Conservation (phyloP, 1,140 invertebrate species). For the Elymnias hypermnestra region DNA sequence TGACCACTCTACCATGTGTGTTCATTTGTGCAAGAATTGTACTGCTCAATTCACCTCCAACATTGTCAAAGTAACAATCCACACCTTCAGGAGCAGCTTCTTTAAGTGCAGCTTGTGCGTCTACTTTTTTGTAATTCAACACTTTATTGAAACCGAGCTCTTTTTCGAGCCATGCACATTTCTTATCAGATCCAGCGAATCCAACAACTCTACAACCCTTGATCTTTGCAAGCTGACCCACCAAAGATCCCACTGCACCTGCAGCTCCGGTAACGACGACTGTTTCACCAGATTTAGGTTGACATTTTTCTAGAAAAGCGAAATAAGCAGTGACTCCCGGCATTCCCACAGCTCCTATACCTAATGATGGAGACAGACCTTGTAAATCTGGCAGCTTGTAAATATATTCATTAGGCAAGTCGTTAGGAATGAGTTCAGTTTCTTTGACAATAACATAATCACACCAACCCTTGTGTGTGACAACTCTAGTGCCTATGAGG, state of each 20-base stretch:
- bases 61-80: conserved; percentile 80
- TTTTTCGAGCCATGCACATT: conserved; percentile 81
- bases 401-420: conserved; percentile 11
- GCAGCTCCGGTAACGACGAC: conserved; percentile 82
- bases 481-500: conserved; percentile 75
- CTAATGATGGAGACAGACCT: conserved; percentile 39
- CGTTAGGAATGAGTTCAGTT: not conserved
- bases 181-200: conserved; percentile 83
- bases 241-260: conserved; percentile 83
- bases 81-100: conserved; percentile 80
- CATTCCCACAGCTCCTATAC: conserved; percentile 50
- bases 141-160: conserved; percentile 83
- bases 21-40: conserved; percentile 79
- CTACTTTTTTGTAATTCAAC: conserved; percentile 83
- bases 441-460: conserved; percentile 60
- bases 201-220: conserved; percentile 84
- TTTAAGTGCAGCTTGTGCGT: conserved; percentile 75
- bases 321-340: conserved; percentile 82
- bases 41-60: conserved; percentile 80
- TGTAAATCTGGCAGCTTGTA: conserved; percentile 51
- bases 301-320: conserved; percentile 82
- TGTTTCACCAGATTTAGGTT: conserved; percentile 82
- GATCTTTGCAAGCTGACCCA: conserved; percentile 86
- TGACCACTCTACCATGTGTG: conserved; percentile 73
- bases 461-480: conserved; percentile 78